These are phyloP conservation scores for Eupithecia subfuscata DNA, from an alignment of 2,888 invertebrate species.

Conservation along the genomic window DNA sequence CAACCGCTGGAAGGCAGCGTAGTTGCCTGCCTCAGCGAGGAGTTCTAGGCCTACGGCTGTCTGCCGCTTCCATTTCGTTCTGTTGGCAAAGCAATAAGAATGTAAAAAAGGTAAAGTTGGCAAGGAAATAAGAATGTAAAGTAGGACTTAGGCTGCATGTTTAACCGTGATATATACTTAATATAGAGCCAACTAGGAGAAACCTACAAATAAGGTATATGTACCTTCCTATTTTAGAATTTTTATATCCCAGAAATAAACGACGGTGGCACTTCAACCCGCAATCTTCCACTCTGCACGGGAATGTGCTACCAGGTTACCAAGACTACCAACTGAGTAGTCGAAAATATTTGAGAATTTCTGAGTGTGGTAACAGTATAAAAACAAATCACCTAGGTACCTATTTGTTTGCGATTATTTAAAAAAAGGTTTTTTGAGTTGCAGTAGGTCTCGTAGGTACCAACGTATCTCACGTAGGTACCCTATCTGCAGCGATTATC, in stretches of 20 bases:
- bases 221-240: no score
- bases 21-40: constrained; percentile 98
- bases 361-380: no score
- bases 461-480: no score
- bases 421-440: background rate
- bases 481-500: background rate
- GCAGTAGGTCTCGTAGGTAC: background rate
- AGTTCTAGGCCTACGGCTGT: constrained; percentile 98
- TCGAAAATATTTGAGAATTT: no score
- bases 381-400: background rate
- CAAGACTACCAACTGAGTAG: no score
- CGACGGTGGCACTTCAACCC: no score
- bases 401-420: background rate
- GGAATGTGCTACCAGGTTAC: no score
- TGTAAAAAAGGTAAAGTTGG: background rate
- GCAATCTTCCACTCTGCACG: no score
- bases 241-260: no score
- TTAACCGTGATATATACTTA: background rate
- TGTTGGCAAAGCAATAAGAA: constrained; percentile 65
- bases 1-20: constrained; percentile 98
- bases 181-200: background rate
- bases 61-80: constrained; percentile 99
- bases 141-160: background rate
- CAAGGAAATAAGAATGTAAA: constrained; percentile 35
- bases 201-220: background rate